Evolutionary conservation across 1,140 invertebrate genomes (phyloP).

Genomic region (Drosophila nikananu): DNA sequence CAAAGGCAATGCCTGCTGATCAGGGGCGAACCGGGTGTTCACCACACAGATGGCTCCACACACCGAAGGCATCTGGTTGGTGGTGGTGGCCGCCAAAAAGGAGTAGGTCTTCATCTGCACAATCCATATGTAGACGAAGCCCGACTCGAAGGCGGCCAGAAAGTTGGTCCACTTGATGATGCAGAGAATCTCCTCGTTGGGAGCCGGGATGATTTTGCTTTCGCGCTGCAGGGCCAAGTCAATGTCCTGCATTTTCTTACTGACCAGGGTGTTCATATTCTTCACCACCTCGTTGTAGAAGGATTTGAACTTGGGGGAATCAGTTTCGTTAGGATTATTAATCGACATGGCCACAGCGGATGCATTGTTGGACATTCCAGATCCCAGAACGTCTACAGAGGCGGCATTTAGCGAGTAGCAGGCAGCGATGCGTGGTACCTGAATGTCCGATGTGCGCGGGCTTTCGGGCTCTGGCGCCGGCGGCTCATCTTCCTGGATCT

Average conservation of each 20-base stretch:
- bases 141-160: slow-evolving; percentile 67
- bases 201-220: slow-evolving; percentile 76
- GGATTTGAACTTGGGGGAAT: slow-evolving; percentile 37
- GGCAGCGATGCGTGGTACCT: slow-evolving; percentile 65
- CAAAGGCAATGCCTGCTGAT: slow-evolving; percentile 42
- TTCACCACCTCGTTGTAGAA: slow-evolving; percentile 74
- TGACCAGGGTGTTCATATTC: slow-evolving; percentile 79
- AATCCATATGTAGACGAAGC: slow-evolving; percentile 77
- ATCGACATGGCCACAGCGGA: slow-evolving; percentile 1
- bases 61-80: slow-evolving; percentile 73
- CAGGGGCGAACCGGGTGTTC: slow-evolving; percentile 61
- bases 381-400: slow-evolving; percentile 19
- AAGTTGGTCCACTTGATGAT: slow-evolving; percentile 82
- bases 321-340: not conserved
- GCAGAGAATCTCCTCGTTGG: slow-evolving; percentile 79
- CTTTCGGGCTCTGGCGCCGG: not conserved
- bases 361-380: slow-evolving; percentile 21
- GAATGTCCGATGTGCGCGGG: slow-evolving; percentile 26
- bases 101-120: slow-evolving; percentile 64
- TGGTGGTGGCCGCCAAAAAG: slow-evolving; percentile 73
- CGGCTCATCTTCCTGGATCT: not conserved
- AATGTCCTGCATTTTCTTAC: slow-evolving; percentile 84
- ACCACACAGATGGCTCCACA: slow-evolving; percentile 67
- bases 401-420: slow-evolving; percentile 64
- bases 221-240: slow-evolving; percentile 76